These are phyloP conservation scores for Mycetomoellerius zeteki DNA, from an alignment of 1,140 invertebrate genomes.

Conservation along the genomic window DNA sequence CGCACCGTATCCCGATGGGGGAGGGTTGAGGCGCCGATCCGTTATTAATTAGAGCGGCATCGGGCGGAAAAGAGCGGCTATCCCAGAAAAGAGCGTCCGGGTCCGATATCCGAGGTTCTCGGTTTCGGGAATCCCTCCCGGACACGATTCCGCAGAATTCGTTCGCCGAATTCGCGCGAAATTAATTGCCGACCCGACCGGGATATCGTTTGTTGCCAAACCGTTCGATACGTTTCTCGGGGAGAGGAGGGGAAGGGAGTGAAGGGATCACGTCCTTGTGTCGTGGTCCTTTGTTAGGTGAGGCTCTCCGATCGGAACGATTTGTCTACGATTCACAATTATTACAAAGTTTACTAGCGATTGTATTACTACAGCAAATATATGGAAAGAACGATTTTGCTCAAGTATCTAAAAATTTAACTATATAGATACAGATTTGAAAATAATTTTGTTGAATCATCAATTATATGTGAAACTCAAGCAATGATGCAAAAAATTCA, in stretches of 20 bases:
- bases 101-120: conserved; percentile 79
- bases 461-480: no score
- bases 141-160: conserved; percentile 69
- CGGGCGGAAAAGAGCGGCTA: conserved; percentile 78
- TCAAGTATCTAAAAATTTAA: no score
- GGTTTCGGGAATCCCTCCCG: conserved; percentile 77
- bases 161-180: conserved; percentile 79
- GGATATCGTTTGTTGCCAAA: conserved; percentile 70
- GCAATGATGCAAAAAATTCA: no score
- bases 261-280: conserved; percentile 37
- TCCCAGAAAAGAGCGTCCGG: conserved; percentile 70
- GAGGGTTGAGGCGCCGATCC: conserved; percentile 82
- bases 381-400: no score
- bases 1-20: not conserved
- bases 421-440: no score
- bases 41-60: conserved; percentile 85
- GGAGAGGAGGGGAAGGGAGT: not conserved
- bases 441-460: no score
- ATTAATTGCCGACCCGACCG: conserved; percentile 80
- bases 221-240: conserved; percentile 60
- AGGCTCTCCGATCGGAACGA: conserved; percentile 33
- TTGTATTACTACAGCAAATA: not conserved
- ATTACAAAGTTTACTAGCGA: not conserved
- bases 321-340: conserved; percentile 44
- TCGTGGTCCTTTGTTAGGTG: conserved; percentile 63